A percentile compares a stretch with the other conserved stretches of the same genome.
These are phyloP conservation scores for Ophiothrix spiculata DNA, from an alignment of 35 echinoderm and acorn worm genomes.

Conservation along the genomic window DNA sequence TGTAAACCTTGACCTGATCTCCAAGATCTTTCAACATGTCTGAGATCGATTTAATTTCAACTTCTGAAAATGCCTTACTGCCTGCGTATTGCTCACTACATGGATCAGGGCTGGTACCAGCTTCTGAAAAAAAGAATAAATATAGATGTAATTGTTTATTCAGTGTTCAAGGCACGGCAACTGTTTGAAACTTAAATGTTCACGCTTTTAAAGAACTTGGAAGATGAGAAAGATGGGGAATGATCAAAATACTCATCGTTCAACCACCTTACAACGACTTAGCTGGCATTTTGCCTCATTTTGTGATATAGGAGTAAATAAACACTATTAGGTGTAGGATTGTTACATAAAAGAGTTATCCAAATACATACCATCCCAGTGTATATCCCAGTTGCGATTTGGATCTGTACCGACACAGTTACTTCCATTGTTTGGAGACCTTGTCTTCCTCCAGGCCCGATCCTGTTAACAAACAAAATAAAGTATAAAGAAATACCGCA, in stretches of 20 bases:
- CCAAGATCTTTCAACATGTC: neutral
- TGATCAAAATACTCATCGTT: too few species aligned
- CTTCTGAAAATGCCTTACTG: neutral
- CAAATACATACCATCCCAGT: slow-evolving; percentile 56
- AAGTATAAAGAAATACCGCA: too few species aligned
- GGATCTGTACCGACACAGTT: slow-evolving; percentile 56
- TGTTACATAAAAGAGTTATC: too few species aligned
- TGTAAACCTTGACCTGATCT: slow-evolving; percentile 32
- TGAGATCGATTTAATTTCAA: neutral
- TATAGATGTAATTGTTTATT: too few species aligned
- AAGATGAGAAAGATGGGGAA: too few species aligned
- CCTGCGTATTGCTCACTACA: slow-evolving; percentile 6
- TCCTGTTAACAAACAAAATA: slow-evolving; percentile 31
- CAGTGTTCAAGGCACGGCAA: too few species aligned
- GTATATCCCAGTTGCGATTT: slow-evolving; percentile 64
- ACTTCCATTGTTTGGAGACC: slow-evolving; percentile 24
- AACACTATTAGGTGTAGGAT: too few species aligned
- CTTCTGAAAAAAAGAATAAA: neutral
- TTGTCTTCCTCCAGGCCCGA: slow-evolving; percentile 62
- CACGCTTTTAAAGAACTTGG: too few species aligned
- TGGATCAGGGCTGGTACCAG: neutral
- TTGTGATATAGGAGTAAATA: too few species aligned
- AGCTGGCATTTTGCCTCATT: too few species aligned
- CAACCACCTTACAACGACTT: too few species aligned
- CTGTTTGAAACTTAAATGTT: too few species aligned